Evolutionary conservation across 1,140 invertebrate species (phyloP), one percentile per base, ranked within the genome.

Genomic region (Drosophila saltans): DNA sequence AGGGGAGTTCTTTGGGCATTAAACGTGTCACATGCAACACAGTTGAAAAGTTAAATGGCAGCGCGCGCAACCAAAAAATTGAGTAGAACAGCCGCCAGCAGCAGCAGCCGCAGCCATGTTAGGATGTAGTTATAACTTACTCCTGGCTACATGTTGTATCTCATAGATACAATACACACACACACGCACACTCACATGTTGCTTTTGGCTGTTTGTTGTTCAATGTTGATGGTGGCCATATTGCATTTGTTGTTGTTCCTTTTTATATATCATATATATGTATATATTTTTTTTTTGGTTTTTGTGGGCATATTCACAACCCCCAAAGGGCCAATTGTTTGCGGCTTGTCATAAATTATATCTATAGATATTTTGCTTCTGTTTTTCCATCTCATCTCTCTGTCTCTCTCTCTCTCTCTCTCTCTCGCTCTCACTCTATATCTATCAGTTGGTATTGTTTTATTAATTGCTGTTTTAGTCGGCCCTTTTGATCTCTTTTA

Each of bases 41-140:
- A 72, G 80, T 86, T 86, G 83, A 88, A 88, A 88, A 88, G 84
- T 88, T 88, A 88, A 88, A 88, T 88, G 84, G 84, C 84, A 88
- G 81, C 80, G 57, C 66, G 66, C 66, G 66, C 74, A 67, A 56
- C 75, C 39, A 40, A 57, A 58, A 78, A 82, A 80, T 83, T 83
- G 80, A 80, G 62, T 52, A 52, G 21, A 52, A 52, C 45, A 52
- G 45, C 45, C 45, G 45, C 45, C 81, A 81, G 80, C 79, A 74
- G 72, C 16, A 16, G 16, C 16, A 16, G 16, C 16, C 16, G 28
- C 74, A 68, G 76, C 77, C 84, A 88, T 88, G 83, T 88, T 89
- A 80, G 79, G 80, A 85, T 88, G 83, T 85, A 82, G 81, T 86
- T 69, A 84, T 88, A 77, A 59, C 76, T 65, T 74, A 69, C 72